These are phyloP conservation scores for Andricus quercusramuli DNA, from an alignment of 2,888 invertebrate species.

Conservation along the genomic window DNA sequence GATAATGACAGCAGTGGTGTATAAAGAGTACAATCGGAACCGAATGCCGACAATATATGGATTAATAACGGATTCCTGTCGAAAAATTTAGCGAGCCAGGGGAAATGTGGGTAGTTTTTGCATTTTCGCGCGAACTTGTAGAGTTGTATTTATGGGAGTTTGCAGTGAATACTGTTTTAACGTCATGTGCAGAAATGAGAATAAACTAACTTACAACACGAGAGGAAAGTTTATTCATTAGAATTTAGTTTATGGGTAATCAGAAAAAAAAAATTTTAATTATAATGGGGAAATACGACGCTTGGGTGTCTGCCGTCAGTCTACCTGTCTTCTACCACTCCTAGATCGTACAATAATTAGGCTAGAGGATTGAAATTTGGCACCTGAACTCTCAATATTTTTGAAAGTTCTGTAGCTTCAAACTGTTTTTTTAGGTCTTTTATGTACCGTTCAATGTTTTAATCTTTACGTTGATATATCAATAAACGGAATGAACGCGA, in stretches of 20 bases:
- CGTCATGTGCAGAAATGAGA: constrained; percentile 10
- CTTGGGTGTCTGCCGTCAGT: too few species aligned
- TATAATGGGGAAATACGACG: too few species aligned
- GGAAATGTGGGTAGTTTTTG: constrained; percentile 34
- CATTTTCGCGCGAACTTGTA: constrained; percentile 22
- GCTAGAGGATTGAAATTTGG: too few species aligned
- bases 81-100: constrained; percentile 30
- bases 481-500: too few species aligned
- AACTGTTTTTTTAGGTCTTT: too few species aligned
- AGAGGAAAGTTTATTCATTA: constrained; percentile 15
- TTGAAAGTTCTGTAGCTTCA: too few species aligned
- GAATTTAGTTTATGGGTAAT: not conserved
- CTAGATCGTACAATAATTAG: too few species aligned
- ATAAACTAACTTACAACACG: constrained; percentile 3
- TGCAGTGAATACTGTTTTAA: constrained; percentile 20
- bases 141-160: constrained; percentile 36
- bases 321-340: too few species aligned
- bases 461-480: too few species aligned
- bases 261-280: not conserved
- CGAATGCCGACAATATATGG: constrained; percentile 34
- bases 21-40: constrained; percentile 39
- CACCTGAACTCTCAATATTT: too few species aligned
- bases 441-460: too few species aligned
- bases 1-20: constrained; percentile 35
- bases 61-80: constrained; percentile 40